Conservation (phyloP, 2,113 vertebrate genomes). For the Amblyornis subalaris region DNA sequence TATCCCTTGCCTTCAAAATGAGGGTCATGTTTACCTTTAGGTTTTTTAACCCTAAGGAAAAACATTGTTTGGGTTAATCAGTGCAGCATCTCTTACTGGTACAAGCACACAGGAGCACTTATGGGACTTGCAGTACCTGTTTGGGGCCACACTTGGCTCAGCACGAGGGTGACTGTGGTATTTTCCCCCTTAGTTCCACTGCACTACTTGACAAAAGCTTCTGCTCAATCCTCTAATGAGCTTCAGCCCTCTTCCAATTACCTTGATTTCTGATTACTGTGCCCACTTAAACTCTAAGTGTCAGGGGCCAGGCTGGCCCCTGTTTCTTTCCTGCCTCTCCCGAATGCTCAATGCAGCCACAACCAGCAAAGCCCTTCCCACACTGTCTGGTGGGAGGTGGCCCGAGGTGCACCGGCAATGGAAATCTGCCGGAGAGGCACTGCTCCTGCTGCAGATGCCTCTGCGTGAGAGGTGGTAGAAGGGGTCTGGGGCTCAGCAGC, state of each 20-base stretch:
- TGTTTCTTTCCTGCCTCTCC: not conserved
- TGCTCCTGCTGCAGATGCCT: not conserved
- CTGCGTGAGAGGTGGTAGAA: not conserved
- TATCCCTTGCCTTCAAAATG: not conserved
- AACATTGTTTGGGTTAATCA: not conserved
- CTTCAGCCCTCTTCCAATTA: not conserved
- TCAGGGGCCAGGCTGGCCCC: not conserved
- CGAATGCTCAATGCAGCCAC: not conserved
- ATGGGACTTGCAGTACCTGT: not conserved
- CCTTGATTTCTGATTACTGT: not conserved
- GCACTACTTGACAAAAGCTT: not conserved
- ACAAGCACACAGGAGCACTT: not conserved
- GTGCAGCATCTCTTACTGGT: not conserved
- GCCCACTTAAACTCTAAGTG: not conserved
- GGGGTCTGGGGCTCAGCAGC: not conserved
- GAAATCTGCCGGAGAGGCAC: not conserved
- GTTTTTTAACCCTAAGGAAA: not conserved
- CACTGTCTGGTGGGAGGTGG: rapidly evolving
- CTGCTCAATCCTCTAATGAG: not conserved
- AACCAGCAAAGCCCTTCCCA: not conserved
- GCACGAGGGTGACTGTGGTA: not conserved
- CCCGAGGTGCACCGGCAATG: rapidly evolving
- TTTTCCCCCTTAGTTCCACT: not conserved
- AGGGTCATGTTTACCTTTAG: not conserved
- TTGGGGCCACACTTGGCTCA: not conserved